Evolutionary conservation across 2,888 invertebrate species (phyloP).

Genomic region (Microctonus hyperodae): DNA sequence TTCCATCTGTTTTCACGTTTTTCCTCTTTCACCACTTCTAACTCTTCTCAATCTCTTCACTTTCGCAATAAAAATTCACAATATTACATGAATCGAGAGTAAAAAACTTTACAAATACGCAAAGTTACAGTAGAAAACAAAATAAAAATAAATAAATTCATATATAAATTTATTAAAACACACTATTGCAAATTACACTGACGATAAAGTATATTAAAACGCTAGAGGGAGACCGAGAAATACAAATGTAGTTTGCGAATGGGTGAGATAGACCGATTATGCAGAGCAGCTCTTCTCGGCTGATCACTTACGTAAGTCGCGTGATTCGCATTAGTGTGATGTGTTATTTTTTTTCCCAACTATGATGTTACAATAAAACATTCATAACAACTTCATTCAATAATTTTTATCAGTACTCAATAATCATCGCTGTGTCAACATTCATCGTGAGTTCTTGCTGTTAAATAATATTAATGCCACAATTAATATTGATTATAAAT

Average conservation of each 20-base stretch:
- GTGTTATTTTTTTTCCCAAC: neutral
- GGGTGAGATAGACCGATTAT: constrained; percentile 25
- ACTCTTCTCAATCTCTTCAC: constrained; percentile 3
- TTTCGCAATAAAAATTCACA: neutral
- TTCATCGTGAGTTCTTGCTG: no score
- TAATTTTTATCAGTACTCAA: no score
- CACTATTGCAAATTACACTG: neutral
- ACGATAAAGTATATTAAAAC: neutral
- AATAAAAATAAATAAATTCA: no score
- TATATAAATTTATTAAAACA: neutral
- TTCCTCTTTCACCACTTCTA: no score
- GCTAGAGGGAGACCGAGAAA: constrained; percentile 11
- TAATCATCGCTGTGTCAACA: no score
- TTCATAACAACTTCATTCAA: no score
- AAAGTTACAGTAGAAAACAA: neutral
- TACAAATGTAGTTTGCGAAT: neutral
- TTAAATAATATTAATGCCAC: neutral
- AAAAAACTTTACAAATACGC: constrained; percentile 2
- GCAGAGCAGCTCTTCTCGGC: constrained; percentile 28
- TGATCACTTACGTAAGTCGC: constrained; percentile 34
- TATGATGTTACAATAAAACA: neutral
- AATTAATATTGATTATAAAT: neutral
- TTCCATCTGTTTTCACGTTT: neutral
- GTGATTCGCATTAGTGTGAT: constrained; percentile 27
- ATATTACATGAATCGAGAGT: neutral